phyloP scores from a whole-genome alignment of 2,888 invertebrate genomes.

The Caenorhabditis parvicauda region DNA sequence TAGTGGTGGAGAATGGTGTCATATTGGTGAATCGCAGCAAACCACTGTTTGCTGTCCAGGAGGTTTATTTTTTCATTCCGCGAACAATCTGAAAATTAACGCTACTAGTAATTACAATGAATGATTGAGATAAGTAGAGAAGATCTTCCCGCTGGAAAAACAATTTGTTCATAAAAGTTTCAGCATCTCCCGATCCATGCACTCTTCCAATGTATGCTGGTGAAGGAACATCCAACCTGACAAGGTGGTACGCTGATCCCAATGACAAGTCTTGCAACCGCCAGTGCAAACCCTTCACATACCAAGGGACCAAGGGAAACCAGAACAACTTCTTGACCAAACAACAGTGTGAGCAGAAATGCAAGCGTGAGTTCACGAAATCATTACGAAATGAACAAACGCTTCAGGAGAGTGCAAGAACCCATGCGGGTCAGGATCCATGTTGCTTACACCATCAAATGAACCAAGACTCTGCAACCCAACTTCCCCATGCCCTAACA shows the following conservation, averaged over 20 bases:
- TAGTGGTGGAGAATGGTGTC: slow-evolving; percentile 56
- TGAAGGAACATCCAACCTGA: slow-evolving; percentile 52
- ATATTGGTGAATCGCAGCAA: slow-evolving; percentile 49
- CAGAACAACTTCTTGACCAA: slow-evolving; percentile 61
- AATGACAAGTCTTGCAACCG: slow-evolving; percentile 51
- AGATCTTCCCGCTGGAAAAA: too few species aligned
- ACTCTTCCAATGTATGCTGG: slow-evolving; percentile 50
- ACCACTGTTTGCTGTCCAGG: slow-evolving; percentile 58
- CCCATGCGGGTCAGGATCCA: slow-evolving; percentile 56
- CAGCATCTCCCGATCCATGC: slow-evolving; percentile 51
- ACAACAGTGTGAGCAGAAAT: slow-evolving; percentile 50
- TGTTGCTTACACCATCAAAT: slow-evolving; percentile 44
- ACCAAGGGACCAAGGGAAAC: slow-evolving; percentile 56
- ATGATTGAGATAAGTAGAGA: neutral
- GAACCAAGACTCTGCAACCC: slow-evolving; percentile 47
- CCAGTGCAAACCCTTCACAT: slow-evolving; percentile 57
- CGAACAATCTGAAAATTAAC: too few species aligned
- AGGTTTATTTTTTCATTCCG: slow-evolving; percentile 15
- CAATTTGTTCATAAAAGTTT: too few species aligned
- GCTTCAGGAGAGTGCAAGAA: slow-evolving; percentile 48
- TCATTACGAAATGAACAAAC: too few species aligned
- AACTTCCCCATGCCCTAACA: slow-evolving; percentile 41
- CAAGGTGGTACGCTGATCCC: slow-evolving; percentile 58
- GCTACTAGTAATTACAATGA: neutral
- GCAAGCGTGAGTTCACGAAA: slow-evolving; percentile 44